Conservation (phyloP, 2,888 invertebrate species). For the Cancer borealis region DNA sequence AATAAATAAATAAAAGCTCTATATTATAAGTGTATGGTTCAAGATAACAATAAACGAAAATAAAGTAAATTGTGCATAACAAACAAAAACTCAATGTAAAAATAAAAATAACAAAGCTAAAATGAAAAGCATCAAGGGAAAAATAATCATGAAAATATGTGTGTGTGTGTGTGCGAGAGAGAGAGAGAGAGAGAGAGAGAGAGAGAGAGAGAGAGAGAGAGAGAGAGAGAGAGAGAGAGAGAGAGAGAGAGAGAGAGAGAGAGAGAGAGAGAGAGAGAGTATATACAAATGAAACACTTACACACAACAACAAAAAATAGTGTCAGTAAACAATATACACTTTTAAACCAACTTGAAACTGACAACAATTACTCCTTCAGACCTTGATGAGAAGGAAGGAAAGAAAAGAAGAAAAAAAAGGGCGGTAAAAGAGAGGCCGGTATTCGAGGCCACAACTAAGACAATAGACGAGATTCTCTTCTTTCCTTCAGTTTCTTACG, state of each 20-base stretch:
- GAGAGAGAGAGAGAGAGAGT: background rate
- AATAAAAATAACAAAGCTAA: too few species aligned
- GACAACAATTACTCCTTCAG: conserved; percentile 8
- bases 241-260: background rate
- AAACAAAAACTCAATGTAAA: too few species aligned
- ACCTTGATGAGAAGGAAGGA: background rate
- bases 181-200: conserved; percentile 48
- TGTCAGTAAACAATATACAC: conserved; percentile 18
- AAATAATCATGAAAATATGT: background rate
- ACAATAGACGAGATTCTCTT: background rate
- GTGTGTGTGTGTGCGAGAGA: background rate
- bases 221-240: background rate
- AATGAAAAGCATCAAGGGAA: background rate
- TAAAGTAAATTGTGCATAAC: too few species aligned
- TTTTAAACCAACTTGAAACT: background rate
- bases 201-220: conserved; percentile 45
- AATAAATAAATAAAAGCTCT: too few species aligned
- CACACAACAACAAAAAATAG: background rate
- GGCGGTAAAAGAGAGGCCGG: background rate
- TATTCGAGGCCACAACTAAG: background rate
- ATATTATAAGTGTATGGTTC: too few species aligned
- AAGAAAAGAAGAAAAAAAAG: background rate
- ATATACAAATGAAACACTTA: background rate
- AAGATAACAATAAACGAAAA: too few species aligned
- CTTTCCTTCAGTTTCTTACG: background rate